Evolutionary conservation across 1,140 invertebrate genomes (phyloP), one percentile per base, ranked within the genome.

Genomic region (Megalopta genalis): DNA sequence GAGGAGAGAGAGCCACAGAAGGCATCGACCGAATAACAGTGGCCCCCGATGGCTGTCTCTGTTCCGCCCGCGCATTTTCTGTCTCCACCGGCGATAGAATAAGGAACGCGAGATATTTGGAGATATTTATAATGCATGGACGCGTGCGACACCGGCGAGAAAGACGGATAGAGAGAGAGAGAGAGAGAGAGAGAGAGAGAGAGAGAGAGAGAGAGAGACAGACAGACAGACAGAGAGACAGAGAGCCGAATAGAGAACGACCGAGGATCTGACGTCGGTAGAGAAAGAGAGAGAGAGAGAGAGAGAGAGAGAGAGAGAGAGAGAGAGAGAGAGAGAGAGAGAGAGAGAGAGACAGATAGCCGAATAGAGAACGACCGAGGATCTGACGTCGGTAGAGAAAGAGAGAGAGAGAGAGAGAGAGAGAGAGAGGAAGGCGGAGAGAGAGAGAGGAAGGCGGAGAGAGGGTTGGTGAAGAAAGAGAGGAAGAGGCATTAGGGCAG

Each of bases 61-160:
- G 57, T 65, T 0, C 8, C 27, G 3, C 54, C 42, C 54, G n/a
- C 64, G 37, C 14, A 21, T 21, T 3, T 10, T 77, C 16, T 27
- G 52, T 63, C 67, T 25, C 6, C 9, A 25, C 46, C 27, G 54
- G 5, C 71, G 77, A 80, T 80, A 46, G 77, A 70, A 70, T 54
- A 75, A 83, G 81, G 77, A 80, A 83, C 77, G 67, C 69, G 46
- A 66, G 81, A 83, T 83, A 83, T 83, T 83, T 75, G 77, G 71
- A 74, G 81, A 83, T 83, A 83, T 83, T 83, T 83, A 83, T 83
- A 83, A 83, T 83, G 71, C 81, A 80, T 65, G 81, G 57, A 82
- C 62, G 80, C 80, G 80, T 37, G 68, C 76, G 76, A 82, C 80
- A 67, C 10, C 39, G 14, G 8, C 1, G 16, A 16, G 49, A 54